phyloP scores from a whole-genome alignment of 2,113 vertebrate genomes.

The Catharus fuscescens region DNA sequence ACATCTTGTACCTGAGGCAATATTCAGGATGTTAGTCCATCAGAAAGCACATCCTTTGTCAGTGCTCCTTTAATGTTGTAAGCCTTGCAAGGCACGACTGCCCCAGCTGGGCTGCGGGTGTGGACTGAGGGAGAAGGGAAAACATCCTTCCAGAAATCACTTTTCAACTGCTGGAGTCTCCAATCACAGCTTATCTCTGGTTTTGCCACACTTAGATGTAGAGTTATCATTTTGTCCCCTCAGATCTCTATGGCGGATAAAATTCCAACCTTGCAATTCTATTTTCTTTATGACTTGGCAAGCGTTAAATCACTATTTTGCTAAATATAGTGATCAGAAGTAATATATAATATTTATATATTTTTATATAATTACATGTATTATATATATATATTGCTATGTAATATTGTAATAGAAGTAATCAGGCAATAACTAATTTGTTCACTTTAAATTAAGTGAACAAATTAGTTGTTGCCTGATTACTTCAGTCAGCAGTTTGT shows the following conservation, averaged over 20 bases:
- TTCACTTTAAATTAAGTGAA: neutral
- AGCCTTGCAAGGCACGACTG: neutral
- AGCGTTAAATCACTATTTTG: neutral
- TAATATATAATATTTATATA: too few relatives aligned
- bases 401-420: too few relatives aligned
- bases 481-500: neutral
- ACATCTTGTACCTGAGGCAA: neutral
- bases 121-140: neutral
- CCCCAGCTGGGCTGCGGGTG: accelerated
- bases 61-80: neutral
- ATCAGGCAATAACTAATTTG: too few relatives aligned
- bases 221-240: neutral
- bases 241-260: neutral
- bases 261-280: neutral
- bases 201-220: neutral
- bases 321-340: neutral
- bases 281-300: neutral
- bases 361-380: too few relatives aligned
- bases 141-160: neutral
- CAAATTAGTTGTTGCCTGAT: neutral
- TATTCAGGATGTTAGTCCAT: neutral
- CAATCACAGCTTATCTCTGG: neutral
- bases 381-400: too few relatives aligned
- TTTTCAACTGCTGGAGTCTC: neutral
- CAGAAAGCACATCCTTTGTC: neutral